Evolutionary conservation across 2,113 vertebrate genomes (phyloP), one percentile per base, ranked within the genome.

Genomic region (Alethe castanea): DNA sequence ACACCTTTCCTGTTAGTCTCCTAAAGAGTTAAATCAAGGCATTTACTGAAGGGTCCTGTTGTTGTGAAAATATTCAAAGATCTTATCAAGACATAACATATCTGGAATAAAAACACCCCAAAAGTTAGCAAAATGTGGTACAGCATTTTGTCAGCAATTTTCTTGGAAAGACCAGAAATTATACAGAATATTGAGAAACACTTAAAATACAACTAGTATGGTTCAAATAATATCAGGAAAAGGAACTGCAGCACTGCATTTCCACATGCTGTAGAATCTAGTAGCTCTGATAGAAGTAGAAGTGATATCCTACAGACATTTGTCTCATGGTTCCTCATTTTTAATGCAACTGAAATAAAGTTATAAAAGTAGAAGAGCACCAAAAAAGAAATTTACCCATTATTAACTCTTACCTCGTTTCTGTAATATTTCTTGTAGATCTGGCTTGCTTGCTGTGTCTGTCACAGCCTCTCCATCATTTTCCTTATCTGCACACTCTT

Each of bases 351-450:
- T 67, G 28, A 66, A 73, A 88, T 82, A 64, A 88, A 56, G 14
- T 18, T 11, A 35, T 24, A 44, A n/a, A 67, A 66, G 25, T n/a
- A 48, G 31, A 73, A 36, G 6, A 79, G 16, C 4, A 38, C 96
- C 95, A 22, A 96, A 98, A 23, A 98, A 98, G 74, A 99, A 94
- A 53, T 98, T 98, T 99, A 82, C 67, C n/a, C 14, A 62, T 71
- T 59, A 36, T 42, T 17, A 83, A 59, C 18, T 57, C 96, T 96
- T 84, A 99, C 99, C 99, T 87, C 98, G 97, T 95, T 98, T 99
- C 89, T 99, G 97, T 66, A 99, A 97, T 81, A 99, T 97, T 90
- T 99, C 98, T 20, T 99, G 99, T 35, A 99, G 98, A 87, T 98
- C 98, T 22, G 97, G 97, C 93, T 99, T 99, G 93, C 94, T 53